Evolutionary conservation across 2,888 invertebrate species (phyloP), one percentile per base, ranked within the genome.

Genomic region (Podabrus alpinus): DNA sequence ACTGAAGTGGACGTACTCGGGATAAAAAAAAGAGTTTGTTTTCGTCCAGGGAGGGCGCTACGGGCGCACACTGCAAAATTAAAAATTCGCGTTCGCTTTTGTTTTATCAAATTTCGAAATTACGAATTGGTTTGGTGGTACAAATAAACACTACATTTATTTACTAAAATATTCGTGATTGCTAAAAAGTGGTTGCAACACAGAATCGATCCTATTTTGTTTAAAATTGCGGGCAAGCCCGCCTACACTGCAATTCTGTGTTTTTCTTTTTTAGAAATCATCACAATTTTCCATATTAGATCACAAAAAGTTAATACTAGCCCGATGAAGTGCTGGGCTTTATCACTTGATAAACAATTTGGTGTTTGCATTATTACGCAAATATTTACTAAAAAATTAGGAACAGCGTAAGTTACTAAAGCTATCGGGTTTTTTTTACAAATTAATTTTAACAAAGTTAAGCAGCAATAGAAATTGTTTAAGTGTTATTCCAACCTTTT

Each of bases 401-500:
- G 75, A 75, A 75, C 75, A 68, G 71, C 74, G 62, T 74, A 74
- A 67, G 62, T 71, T 66, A 13, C 71, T 75, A 75, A 75, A 75
- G 75, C 75, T 75, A 75, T 66, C 29, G 70, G 21, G 13, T 64
- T 67, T 25, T 17, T 59, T 69, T 59, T 67, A 67, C 61, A 66
- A 66, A 69, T 59, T 62, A 17, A 45, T 13, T 9, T 2, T 11
- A 29, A 29, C 29, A 29, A 29, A 29, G 29, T 29, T 29, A 29
- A 29, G 29, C 29, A 29, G 29, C 29, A 29, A 29, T 25, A 69
- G 25, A 67, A 69, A 45, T 68, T 24, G 21, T 21, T 77, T 79
- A 79, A 73, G 79, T 84, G 77, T 86, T 84, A 70, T 85, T 84
- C 87, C 88, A 88, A 74, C 87, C 87, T 82, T 87, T 87, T 64